These are phyloP conservation scores for Parnassius apollo DNA, from an alignment of 2,888 invertebrate species.

Conservation along the genomic window DNA sequence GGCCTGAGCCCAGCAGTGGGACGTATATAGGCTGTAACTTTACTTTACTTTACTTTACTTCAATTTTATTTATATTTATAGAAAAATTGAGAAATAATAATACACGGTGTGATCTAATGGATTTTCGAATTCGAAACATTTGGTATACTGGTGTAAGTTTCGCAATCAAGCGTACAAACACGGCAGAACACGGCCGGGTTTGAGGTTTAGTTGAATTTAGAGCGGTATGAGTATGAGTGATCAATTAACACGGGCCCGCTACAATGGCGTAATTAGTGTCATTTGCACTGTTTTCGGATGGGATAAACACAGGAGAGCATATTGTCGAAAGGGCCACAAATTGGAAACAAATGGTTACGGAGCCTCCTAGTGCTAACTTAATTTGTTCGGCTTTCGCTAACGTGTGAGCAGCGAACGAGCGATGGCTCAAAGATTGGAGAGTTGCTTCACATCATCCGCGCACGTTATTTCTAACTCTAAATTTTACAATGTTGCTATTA, in stretches of 20 bases:
- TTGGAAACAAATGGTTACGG: conserved; percentile 73
- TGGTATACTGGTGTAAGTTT: conserved; percentile 13
- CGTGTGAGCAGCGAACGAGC: conserved; percentile 68
- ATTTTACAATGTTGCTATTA: no score
- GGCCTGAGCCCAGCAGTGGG: no score
- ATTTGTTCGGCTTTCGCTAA: conserved; percentile 79
- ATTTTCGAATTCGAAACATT: conserved; percentile 8
- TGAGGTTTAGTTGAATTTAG: conserved; percentile 53
- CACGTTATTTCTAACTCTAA: background rate
- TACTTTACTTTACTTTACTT: no score
- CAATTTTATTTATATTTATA: no score
- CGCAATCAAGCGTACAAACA: conserved; percentile 11
- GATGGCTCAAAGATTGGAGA: conserved; percentile 51
- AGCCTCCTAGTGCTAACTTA: conserved; percentile 71
- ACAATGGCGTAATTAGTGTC: conserved; percentile 75
- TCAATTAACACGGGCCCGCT: conserved; percentile 65
- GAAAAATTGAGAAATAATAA: no score
- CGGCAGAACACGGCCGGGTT: conserved; percentile 30
- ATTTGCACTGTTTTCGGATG: conserved; percentile 78
- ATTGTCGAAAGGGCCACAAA: conserved; percentile 70
- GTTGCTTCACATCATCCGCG: conserved; percentile 29
- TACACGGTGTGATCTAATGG: no score
- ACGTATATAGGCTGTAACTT: no score
- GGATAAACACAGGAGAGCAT: conserved; percentile 74
- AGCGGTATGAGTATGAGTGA: conserved; percentile 69